Base-by-base conservation (phyloP, 2,113 vertebrate species). In the Puntigrus tetrazona region DNA sequence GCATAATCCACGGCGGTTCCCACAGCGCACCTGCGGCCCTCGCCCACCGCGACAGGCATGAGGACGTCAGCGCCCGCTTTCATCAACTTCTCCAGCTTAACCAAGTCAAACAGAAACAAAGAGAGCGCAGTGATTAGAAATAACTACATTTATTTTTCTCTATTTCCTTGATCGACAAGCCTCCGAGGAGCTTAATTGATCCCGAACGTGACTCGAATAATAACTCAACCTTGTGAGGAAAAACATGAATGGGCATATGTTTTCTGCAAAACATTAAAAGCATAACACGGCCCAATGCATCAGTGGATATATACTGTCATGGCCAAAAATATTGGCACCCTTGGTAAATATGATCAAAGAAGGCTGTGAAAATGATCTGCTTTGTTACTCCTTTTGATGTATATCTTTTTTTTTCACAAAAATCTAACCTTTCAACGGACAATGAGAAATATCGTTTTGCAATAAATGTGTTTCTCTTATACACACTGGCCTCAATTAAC, bases 1-100 rank as follows among this genome's bases (percentile, higher is more conserved):
- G 94, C 95, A 0, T 93, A 96, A 90, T 97, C 96, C 0, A 96
- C 92, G 0, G 92, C 95, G 0, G 95, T 96, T 87, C 96, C 96
- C 79, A 95, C 65, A 0, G 86, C 89, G 20, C 57, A 78, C 57
- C 38, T 93, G 13, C 87, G 86, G 3, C 89, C 91, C 31, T 92
- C 90, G 0, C 31, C 88, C 55, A 96, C 88, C 0, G 4, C 57
- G 8, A 97, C 91, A 0, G 95, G 96, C 92, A 91, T 94, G 91
- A 95, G 86, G 84, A 96, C 92, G 83, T 96, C 89, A 0, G 96
- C 96, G 45, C 95, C 95, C 0, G 92, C 88, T 8, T 79, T 83
- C 1, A 93, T 88, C 45, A 97, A 92, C 83, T 59, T 93, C 29
- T 95, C 90, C 16, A 97, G 82, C 96, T 97, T 57, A 78, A 9